Evolutionary conservation across 2,797 vertebrate genomes (phyloP).

Genomic region (Etheostoma nigrum): DNA sequence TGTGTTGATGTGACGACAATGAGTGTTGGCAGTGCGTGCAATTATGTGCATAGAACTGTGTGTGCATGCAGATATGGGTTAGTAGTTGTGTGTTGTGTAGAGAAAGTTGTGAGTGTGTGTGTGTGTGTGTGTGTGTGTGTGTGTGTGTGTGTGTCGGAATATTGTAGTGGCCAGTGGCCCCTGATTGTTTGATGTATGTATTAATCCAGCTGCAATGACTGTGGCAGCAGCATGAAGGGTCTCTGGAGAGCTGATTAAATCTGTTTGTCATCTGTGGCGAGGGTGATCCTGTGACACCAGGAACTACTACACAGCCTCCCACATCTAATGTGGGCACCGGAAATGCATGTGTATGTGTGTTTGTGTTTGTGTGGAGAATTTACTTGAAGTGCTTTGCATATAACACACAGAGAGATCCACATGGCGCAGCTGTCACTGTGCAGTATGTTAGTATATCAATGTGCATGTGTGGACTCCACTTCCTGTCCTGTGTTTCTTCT

Average conservation of each 20-base stretch:
- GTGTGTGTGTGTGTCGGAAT: slow-evolving; percentile 26
- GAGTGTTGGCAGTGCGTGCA: slow-evolving; percentile 70
- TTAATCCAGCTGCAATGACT: slow-evolving; percentile 75
- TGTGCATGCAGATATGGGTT: slow-evolving; percentile 49
- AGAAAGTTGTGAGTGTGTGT: slow-evolving; percentile 17
- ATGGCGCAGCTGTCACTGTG: slow-evolving; percentile 56
- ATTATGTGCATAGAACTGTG: slow-evolving; percentile 56
- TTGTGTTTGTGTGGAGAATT: slow-evolving; percentile 37
- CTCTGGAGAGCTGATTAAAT: slow-evolving; percentile 82
- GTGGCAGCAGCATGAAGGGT: slow-evolving; percentile 74
- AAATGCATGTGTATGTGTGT: slow-evolving; percentile 29
- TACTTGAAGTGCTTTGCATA: slow-evolving; percentile 58
- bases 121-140: slow-evolving; percentile 33
- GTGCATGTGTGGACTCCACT: slow-evolving; percentile 78
- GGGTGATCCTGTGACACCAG: slow-evolving; percentile 70
- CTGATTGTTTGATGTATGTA: slow-evolving; percentile 78
- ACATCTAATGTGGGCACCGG: slow-evolving; percentile 50
- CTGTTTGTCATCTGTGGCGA: slow-evolving; percentile 78
- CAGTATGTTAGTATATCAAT: slow-evolving; percentile 36
- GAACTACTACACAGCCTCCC: slow-evolving; percentile 60
- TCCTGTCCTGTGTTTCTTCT: slow-evolving; percentile 80
- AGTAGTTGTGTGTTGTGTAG: not conserved
- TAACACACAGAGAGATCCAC: slow-evolving; percentile 48
- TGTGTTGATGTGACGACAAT: slow-evolving; percentile 70
- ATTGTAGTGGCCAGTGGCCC: slow-evolving; percentile 55